A percentile compares a stretch with the other conserved stretches of the same genome.
Conservation (phyloP, 1,140 invertebrate species). For the Thaumatotibia leucotreta region DNA sequence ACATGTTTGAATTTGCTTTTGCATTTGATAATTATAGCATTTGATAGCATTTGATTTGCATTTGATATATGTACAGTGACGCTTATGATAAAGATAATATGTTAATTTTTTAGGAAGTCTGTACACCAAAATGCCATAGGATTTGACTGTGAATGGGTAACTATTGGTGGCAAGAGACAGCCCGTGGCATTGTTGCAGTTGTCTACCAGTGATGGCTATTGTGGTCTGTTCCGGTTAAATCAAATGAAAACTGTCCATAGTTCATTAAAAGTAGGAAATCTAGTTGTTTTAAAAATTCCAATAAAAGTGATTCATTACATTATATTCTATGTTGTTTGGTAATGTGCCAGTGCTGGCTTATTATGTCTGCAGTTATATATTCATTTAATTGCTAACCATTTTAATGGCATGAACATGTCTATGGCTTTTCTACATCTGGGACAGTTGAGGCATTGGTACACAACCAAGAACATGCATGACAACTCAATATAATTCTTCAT, state of each 20-base stretch:
- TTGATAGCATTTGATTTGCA: too few relatives aligned
- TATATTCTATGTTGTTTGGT: background rate
- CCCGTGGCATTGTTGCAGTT: constrained; percentile 82
- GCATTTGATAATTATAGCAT: too few relatives aligned
- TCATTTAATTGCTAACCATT: background rate
- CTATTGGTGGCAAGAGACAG: constrained; percentile 61
- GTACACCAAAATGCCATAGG: constrained; percentile 72
- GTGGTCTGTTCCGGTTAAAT: constrained; percentile 79
- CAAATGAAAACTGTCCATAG: constrained; percentile 77
- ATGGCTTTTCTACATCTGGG: background rate
- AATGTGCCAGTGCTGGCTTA: background rate
- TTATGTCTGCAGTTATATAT: background rate
- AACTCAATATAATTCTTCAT: constrained; percentile 4
- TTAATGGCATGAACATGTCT: background rate
- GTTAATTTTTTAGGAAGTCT: constrained; percentile 35
- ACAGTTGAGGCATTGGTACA: background rate
- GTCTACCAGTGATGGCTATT: constrained; percentile 79
- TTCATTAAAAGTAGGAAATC: constrained; percentile 47
- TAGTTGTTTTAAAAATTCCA: constrained; percentile 15
- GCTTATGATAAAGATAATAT: constrained; percentile 1
- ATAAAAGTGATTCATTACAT: background rate
- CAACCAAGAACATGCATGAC: background rate
- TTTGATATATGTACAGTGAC: too few relatives aligned
- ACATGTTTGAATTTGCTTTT: too few relatives aligned
- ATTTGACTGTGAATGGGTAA: constrained; percentile 86